phyloP scores from a whole-genome alignment of 2,797 vertebrate species.

The Leptodactylus fallax region DNA sequence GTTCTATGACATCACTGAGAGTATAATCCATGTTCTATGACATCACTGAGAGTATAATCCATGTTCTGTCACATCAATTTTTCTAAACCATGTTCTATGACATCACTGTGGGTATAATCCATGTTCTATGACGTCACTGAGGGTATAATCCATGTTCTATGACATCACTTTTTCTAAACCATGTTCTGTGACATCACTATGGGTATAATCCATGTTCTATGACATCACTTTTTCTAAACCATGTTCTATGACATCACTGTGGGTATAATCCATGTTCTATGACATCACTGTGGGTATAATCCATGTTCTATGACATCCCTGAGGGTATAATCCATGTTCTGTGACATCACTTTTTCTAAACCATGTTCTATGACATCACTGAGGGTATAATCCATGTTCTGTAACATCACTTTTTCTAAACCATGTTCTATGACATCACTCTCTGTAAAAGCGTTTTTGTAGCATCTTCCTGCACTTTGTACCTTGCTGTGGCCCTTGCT shows the following conservation, averaged over 20 bases:
- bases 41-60: no score
- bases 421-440: not conserved
- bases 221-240: not conserved
- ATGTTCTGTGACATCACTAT: not conserved
- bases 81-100: not conserved
- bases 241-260: not conserved
- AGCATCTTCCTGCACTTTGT: no score
- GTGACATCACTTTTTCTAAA: not conserved
- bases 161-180: no score
- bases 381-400: not conserved
- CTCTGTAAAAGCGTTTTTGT: not conserved
- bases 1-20: no score
- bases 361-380: no score
- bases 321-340: not conserved
- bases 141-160: no score
- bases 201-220: not conserved
- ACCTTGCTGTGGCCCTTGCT: not conserved
- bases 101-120: no score
- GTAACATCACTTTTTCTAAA: not conserved
- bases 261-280: not conserved
- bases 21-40: not conserved
- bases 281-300: not conserved
- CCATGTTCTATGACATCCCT: not conserved
- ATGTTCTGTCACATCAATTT: not conserved
- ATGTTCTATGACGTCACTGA: not conserved